These are phyloP conservation scores for Plagiodera versicolora DNA, from an alignment of 2,888 invertebrate species.

Conservation along the genomic window DNA sequence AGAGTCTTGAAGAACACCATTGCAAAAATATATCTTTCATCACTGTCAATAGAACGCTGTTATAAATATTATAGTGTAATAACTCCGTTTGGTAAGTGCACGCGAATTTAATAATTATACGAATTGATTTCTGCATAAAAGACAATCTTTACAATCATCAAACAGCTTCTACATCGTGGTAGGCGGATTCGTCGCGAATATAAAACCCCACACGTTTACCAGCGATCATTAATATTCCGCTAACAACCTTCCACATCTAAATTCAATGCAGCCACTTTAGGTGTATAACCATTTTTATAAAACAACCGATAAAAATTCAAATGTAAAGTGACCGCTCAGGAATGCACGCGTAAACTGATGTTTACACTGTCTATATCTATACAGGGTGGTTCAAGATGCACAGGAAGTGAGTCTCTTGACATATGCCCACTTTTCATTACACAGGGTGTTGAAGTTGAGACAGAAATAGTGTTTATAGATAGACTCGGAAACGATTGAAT, in stretches of 20 bases:
- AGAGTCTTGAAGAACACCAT: too few species aligned
- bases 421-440: too few species aligned
- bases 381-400: too few species aligned
- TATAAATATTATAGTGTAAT: too few species aligned
- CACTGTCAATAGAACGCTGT: too few species aligned
- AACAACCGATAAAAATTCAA: conserved; percentile 7
- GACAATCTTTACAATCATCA: neutral
- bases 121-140: neutral
- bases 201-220: neutral
- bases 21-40: too few species aligned
- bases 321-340: conserved; percentile 12
- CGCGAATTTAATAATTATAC: too few species aligned
- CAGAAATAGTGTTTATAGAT: too few species aligned
- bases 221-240: conserved; percentile 9
- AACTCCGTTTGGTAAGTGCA: too few species aligned
- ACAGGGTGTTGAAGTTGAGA: too few species aligned
- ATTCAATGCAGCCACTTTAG: conserved; percentile 10
- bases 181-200: neutral
- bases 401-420: too few species aligned
- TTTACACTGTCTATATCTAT: conserved; percentile 17
- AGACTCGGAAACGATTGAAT: too few species aligned
- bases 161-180: neutral
- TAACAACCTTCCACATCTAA: conserved; percentile 11
- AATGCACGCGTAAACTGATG: conserved; percentile 13
- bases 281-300: conserved; percentile 9